A percentile compares a stretch with the other conserved stretches of the same genome.
Conservation (phyloP, 2,113 vertebrate species). For the Pteruthius melanotis region DNA sequence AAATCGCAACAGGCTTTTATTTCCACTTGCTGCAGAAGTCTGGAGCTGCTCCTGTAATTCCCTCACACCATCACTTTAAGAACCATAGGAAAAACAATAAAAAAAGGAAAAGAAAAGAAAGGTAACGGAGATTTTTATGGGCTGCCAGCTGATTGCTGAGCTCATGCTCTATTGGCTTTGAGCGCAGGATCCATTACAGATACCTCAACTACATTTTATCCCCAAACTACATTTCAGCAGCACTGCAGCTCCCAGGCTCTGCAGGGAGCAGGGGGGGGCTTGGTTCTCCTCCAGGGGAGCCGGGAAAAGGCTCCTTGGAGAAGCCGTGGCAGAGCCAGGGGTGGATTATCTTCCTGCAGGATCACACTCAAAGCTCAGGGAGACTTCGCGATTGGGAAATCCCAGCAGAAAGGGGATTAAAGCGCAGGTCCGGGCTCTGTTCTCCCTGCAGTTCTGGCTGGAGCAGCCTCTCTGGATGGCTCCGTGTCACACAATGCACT, state of each 20-base stretch:
- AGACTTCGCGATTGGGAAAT: conserved; percentile 61
- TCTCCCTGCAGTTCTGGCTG: conserved; percentile 45
- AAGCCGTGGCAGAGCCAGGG: neutral
- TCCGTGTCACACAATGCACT: neutral
- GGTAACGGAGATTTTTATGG: conserved; percentile 74
- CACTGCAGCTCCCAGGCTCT: neutral
- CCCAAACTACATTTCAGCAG: conserved; percentile 57
- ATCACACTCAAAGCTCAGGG: neutral
- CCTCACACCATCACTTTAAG: neutral
- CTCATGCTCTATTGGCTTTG: conserved; percentile 59
- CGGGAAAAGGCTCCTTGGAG: conserved; percentile 44
- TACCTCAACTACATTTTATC: conserved; percentile 31
- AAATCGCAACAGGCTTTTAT: conserved; percentile 47
- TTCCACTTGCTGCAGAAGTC: conserved; percentile 60
- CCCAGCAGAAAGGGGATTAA: conserved; percentile 52
- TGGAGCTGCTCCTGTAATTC: conserved; percentile 60
- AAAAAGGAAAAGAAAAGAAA: neutral
- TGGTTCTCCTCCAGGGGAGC: conserved; percentile 12
- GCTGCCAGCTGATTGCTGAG: conserved; percentile 71
- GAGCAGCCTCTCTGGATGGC: conserved; percentile 52
- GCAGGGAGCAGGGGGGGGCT: neutral
- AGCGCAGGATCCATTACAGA: conserved; percentile 72
- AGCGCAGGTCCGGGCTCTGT: conserved; percentile 48
- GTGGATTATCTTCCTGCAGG: neutral
- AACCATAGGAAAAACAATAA: neutral